These are phyloP conservation scores for Onchidella celtica DNA, from an alignment of 2,888 invertebrate genomes.

Conservation along the genomic window DNA sequence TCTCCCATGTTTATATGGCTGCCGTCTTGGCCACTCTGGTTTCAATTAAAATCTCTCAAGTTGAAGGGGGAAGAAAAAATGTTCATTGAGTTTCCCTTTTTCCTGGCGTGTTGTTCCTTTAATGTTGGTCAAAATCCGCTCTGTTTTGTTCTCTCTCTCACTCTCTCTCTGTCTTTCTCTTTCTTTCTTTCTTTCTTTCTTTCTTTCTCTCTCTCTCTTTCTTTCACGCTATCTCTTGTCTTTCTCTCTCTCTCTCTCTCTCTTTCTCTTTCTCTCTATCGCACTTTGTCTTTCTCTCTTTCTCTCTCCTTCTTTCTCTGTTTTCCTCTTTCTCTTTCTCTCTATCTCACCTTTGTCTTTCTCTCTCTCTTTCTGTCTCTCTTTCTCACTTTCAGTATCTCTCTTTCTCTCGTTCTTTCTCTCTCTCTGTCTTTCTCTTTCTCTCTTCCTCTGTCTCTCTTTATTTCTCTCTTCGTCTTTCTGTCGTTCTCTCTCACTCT, in stretches of 20 bases:
- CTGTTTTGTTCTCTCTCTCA: not conserved
- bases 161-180: conserved; percentile 11
- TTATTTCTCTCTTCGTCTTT: not conserved
- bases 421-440: not conserved
- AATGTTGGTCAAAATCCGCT: no score
- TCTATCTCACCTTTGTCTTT: conserved; percentile 53
- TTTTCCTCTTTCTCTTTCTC: conserved; percentile 63
- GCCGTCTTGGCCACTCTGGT: no score
- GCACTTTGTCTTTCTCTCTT: conserved; percentile 50
- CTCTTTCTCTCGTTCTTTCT: not conserved
- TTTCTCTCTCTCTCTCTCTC: conserved; percentile 11
- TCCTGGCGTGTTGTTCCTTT: no score
- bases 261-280: conserved; percentile 42
- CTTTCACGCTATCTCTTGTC: not conserved
- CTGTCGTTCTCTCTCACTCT: not conserved
- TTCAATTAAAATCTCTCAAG: no score
- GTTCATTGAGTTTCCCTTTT: no score
- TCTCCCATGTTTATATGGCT: no score
- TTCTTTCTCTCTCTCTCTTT: not conserved
- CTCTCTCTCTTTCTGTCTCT: not conserved
- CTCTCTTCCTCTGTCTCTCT: not conserved
- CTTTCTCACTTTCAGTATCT: not conserved
- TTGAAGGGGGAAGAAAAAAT: no score
- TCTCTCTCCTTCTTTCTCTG: conserved; percentile 54
- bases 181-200: not conserved